These are phyloP conservation scores for Apodemus agrarius DNA, from an alignment of 2,797 vertebrate species.

Conservation along the genomic window DNA sequence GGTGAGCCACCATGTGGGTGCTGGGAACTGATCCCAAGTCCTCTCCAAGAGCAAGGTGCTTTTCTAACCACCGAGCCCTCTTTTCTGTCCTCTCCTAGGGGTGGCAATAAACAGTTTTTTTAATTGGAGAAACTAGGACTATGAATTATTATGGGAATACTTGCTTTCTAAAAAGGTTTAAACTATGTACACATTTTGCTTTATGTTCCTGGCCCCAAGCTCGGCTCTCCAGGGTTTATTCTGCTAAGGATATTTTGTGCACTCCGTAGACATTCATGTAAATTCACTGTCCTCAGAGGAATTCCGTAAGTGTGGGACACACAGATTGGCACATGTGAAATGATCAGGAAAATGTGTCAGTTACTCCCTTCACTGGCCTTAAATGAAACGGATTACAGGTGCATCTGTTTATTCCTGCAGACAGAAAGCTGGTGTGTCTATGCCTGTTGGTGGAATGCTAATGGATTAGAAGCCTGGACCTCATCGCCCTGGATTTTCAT, in stretches of 20 bases:
- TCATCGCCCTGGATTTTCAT: neutral
- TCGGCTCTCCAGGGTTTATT: neutral
- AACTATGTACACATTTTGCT: neutral
- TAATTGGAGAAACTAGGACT: neutral
- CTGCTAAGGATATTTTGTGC: neutral
- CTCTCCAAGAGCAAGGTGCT: neutral
- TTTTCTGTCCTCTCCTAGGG: neutral
- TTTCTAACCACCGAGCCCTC: neutral
- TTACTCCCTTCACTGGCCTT: neutral
- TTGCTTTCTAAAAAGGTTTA: neutral
- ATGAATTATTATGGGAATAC: neutral
- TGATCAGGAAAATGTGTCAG: neutral
- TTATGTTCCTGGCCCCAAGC: neutral
- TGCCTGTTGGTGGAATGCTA: neutral
- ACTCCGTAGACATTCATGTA: neutral
- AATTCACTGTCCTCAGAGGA: neutral
- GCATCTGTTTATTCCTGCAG: neutral
- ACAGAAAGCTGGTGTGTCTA: too few species aligned
- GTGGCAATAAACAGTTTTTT: neutral
- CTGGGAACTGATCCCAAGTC: neutral
- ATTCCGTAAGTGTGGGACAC: neutral
- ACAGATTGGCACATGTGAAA: neutral
- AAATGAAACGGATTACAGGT: neutral
- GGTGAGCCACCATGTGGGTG: neutral
- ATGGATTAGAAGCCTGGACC: rapidly evolving